phyloP scores from a whole-genome alignment of 2,113 vertebrate genomes.

The Xiphias gladius region DNA sequence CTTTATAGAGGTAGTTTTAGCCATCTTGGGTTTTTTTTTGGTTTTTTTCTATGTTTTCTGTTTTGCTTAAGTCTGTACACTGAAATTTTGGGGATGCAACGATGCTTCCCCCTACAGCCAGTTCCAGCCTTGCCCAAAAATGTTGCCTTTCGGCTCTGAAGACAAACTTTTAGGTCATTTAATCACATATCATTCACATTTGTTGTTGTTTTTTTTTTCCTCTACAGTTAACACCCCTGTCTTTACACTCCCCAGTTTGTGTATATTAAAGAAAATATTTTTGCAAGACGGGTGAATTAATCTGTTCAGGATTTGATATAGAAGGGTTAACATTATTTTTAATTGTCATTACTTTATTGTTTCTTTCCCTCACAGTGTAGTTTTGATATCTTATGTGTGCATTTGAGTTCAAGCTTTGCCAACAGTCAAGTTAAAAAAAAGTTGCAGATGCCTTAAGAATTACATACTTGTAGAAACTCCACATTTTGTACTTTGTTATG shows the following conservation, averaged over 20 bases:
- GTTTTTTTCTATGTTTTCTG: constrained; percentile 41
- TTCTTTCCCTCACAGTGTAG: constrained; percentile 21
- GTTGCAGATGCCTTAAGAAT: constrained; percentile 28
- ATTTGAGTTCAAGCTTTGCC: constrained; percentile 42
- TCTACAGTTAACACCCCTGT: not conserved
- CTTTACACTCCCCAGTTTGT: constrained; percentile 2
- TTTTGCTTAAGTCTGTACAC: constrained; percentile 78
- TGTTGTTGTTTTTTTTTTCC: not conserved
- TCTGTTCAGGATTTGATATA: constrained; percentile 13
- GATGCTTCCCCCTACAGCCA: constrained; percentile 28
- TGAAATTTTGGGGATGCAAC: constrained; percentile 56
- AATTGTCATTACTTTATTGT: not conserved
- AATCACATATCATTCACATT: constrained; percentile 1
- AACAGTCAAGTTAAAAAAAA: constrained; percentile 32
- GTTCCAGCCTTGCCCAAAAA: constrained; percentile 42
- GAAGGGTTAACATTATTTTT: constrained; percentile 4
- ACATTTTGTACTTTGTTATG: constrained; percentile 43
- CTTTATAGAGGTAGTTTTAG: constrained; percentile 21
- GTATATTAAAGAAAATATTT: constrained; percentile 19
- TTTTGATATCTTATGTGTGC: constrained; percentile 25
- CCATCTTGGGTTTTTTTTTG: constrained; percentile 15
- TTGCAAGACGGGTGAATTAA: not conserved
- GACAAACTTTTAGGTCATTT: constrained; percentile 4
- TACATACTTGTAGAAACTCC: constrained; percentile 5
- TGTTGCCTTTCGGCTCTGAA: constrained; percentile 29